Percentiles rank a stretch among this genome's conserved stretches.
Conservation (phyloP, 2,113 vertebrate species). For the Sciurus niger region DNA sequence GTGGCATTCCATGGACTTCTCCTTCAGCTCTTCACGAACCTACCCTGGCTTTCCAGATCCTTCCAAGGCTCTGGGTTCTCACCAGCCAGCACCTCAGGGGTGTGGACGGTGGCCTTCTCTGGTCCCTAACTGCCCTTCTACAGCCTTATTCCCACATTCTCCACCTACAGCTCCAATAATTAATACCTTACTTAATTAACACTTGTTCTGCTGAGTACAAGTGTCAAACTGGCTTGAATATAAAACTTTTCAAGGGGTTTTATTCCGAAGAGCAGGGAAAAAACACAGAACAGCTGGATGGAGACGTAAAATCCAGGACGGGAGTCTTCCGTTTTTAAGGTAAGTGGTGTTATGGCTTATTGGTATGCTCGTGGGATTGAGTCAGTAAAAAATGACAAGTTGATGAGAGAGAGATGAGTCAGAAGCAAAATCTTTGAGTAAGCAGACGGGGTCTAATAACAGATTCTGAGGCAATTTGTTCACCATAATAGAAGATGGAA, state of each 20-base stretch:
- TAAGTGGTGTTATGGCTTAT: not conserved
- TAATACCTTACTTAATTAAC: not conserved
- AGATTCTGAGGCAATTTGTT: not conserved
- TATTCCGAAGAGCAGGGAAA: not conserved
- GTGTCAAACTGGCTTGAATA: not conserved
- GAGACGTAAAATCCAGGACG: not conserved
- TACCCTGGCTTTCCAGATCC: not conserved
- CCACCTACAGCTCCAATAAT: not conserved
- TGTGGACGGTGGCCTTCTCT: not conserved
- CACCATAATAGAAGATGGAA: not conserved
- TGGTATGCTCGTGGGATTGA: not conserved
- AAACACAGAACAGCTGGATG: not conserved
- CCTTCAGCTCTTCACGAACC: not conserved
- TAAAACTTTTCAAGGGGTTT: slow-evolving; percentile 1
- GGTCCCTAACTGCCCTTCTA: not conserved
- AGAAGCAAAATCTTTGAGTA: not conserved
- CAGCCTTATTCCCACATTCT: not conserved
- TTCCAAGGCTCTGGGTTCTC: not conserved
- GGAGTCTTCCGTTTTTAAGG: not conserved
- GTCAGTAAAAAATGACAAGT: not conserved
- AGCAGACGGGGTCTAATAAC: not conserved
- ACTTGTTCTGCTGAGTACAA: not conserved
- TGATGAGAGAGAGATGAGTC: not conserved
- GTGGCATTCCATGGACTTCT: not conserved
- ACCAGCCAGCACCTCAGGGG: not conserved